Percentiles rank a stretch among this genome's conserved stretches.
These are phyloP conservation scores for Ictalurus furcatus DNA, from an alignment of 2,113 vertebrate species.

Conservation along the genomic window DNA sequence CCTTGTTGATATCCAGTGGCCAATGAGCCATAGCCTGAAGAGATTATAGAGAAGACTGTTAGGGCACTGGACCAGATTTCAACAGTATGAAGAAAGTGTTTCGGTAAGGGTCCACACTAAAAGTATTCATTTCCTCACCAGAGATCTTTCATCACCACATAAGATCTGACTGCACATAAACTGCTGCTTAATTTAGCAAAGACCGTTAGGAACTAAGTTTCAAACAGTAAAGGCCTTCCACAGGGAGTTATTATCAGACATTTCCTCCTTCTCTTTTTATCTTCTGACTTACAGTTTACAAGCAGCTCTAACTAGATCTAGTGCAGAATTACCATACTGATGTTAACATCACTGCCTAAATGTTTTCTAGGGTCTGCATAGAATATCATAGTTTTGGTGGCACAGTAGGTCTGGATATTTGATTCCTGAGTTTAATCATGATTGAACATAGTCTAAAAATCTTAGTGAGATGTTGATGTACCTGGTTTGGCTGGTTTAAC, in stretches of 20 bases:
- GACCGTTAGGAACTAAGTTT: constrained; percentile 22
- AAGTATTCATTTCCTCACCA: neutral
- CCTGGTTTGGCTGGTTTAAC: constrained; percentile 73
- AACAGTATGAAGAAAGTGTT: neutral
- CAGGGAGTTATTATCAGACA: constrained; percentile 39
- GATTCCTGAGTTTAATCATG: neutral
- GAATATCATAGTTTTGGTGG: neutral
- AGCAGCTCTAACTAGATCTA: constrained; percentile 22
- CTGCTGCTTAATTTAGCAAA: constrained; percentile 22
- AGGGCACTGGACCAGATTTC: neutral
- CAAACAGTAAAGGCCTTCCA: constrained; percentile 41
- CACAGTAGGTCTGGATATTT: neutral
- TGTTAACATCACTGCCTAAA: neutral
- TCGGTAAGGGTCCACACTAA: neutral
- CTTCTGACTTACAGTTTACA: constrained; percentile 21
- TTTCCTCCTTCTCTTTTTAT: constrained; percentile 44
- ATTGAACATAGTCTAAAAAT: neutral
- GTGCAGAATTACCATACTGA: neutral
- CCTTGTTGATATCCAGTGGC: constrained; percentile 68
- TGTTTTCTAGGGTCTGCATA: neutral
- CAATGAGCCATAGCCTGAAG: constrained; percentile 71
- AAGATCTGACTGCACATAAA: constrained; percentile 50
- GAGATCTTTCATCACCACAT: constrained; percentile 27
- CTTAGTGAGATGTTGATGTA: constrained; percentile 37
- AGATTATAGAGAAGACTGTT: neutral